phyloP scores from a whole-genome alignment of 1,140 invertebrate species.

The Lepidurus apus region DNA sequence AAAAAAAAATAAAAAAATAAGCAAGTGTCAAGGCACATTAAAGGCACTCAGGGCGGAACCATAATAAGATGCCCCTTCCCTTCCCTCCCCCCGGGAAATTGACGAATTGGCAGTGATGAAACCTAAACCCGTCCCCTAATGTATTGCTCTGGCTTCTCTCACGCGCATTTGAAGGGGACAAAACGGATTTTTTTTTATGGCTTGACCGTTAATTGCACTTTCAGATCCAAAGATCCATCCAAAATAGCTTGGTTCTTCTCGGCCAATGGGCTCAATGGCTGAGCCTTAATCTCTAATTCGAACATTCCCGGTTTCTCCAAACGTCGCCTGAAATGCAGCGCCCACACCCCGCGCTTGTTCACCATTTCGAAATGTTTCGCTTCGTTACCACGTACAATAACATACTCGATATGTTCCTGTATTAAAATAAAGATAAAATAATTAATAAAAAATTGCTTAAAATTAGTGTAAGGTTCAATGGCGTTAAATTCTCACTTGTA shows the following conservation, averaged over 20 bases:
- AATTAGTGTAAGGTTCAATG: constrained; percentile 37
- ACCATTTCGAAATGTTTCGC: constrained; percentile 58
- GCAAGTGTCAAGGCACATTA: not conserved
- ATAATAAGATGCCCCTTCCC: not conserved
- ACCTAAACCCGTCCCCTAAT: not conserved
- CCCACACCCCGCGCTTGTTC: constrained; percentile 57
- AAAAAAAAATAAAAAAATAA: constrained; percentile 9
- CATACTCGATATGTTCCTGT: constrained; percentile 58
- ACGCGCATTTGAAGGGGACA: too few relatives aligned
- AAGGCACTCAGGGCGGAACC: not conserved
- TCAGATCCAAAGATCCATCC: not conserved
- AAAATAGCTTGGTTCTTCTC: not conserved
- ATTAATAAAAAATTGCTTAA: constrained; percentile 25
- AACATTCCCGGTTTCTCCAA: constrained; percentile 53
- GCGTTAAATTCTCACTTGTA: constrained; percentile 39
- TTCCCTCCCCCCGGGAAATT: not conserved
- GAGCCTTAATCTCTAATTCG: constrained; percentile 50
- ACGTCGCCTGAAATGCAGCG: constrained; percentile 56
- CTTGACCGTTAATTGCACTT: not conserved
- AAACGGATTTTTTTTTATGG: not conserved
- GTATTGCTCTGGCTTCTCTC: not conserved
- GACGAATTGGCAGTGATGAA: not conserved
- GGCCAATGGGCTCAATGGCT: constrained; percentile 28
- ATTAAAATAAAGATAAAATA: not conserved
- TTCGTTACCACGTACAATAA: constrained; percentile 59